phyloP scores from a whole-genome alignment of 2,888 invertebrate species.

The Sinhomidia bicolor region DNA sequence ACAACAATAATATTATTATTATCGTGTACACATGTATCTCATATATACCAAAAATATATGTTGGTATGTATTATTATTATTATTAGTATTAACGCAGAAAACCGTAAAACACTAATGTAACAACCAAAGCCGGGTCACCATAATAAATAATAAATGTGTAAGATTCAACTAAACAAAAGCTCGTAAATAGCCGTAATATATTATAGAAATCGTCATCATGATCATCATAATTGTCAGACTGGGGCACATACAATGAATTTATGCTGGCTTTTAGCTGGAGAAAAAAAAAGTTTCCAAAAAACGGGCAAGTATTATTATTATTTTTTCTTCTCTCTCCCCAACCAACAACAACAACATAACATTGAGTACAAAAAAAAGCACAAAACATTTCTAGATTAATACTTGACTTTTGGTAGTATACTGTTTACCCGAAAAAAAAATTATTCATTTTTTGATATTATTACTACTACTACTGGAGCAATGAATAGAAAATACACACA shows the following conservation, averaged over 20 bases:
- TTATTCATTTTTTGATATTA: conserved; percentile 31
- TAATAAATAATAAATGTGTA: conserved; percentile 41
- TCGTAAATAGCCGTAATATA: conserved; percentile 53
- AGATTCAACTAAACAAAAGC: conserved; percentile 37
- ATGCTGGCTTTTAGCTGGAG: conserved; percentile 30
- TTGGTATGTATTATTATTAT: no score
- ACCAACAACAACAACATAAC: background rate
- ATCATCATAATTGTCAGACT: conserved; percentile 68
- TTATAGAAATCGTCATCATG: conserved; percentile 47
- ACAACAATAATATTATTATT: background rate
- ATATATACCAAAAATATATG: background rate
- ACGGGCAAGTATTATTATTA: conserved; percentile 15
- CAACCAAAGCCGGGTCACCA: conserved; percentile 28
- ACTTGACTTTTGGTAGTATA: conserved; percentile 65
- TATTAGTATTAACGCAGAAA: background rate
- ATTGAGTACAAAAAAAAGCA: conserved; percentile 4
- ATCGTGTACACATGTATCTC: background rate
- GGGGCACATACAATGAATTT: conserved; percentile 45
- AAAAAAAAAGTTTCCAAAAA: conserved; percentile 27
- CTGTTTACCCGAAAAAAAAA: conserved; percentile 66
- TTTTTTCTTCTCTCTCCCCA: no score
- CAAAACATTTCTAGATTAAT: background rate
- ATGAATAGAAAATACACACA: conserved; percentile 13
- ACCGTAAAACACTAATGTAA: conserved; percentile 37
- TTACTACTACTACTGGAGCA: no score